phyloP scores from a whole-genome alignment of 2,113 vertebrate species.

The Aythya baeri region DNA sequence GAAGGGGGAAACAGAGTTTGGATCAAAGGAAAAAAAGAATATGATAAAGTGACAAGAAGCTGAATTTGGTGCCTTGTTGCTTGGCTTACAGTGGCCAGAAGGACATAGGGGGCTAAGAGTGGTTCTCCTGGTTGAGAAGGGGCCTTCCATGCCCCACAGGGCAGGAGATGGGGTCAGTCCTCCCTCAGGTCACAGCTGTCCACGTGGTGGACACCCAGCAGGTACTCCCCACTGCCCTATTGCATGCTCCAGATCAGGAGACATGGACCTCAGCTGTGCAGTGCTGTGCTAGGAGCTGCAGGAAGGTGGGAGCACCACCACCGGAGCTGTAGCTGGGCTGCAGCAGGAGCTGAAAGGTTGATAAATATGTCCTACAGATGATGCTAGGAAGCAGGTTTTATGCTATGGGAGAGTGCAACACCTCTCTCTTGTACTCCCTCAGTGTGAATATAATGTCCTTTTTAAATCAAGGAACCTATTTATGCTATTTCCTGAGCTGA shows the following conservation, averaged over 20 bases:
- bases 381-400: background rate
- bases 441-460: background rate
- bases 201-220: background rate
- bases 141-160: rapidly evolving
- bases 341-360: background rate
- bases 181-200: background rate
- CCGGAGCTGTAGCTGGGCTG: background rate
- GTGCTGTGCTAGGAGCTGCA: background rate
- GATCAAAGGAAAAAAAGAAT: background rate
- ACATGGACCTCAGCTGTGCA: background rate
- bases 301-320: background rate
- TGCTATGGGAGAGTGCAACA: background rate
- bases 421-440: background rate
- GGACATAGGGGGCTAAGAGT: background rate
- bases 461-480: background rate
- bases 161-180: background rate
- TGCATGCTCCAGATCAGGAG: too few relatives aligned
- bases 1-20: background rate
- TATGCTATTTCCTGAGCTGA: background rate
- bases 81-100: background rate
- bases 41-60: background rate
- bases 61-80: background rate
- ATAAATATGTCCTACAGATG: background rate
- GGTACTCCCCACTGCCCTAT: background rate
- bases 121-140: background rate